phyloP scores from a whole-genome alignment of 2,797 vertebrate species.

The Cossypha caffra region DNA sequence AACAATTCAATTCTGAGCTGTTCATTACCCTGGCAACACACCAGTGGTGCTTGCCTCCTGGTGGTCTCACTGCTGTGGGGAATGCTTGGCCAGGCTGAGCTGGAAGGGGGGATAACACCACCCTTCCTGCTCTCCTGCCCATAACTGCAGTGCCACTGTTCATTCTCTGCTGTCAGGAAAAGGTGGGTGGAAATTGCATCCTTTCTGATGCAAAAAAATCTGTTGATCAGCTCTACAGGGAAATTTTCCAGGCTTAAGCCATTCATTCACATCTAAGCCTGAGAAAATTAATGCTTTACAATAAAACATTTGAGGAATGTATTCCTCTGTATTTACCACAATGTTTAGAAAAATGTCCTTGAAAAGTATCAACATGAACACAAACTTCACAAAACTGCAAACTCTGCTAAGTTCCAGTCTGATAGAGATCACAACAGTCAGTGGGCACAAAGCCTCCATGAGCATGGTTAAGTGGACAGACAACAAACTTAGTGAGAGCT shows the following conservation, averaged over 20 bases:
- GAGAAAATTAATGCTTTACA: not conserved
- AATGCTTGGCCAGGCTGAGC: not conserved
- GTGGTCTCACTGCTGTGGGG: not conserved
- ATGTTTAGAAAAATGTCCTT: not conserved
- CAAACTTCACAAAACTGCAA: not conserved
- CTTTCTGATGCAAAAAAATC: not conserved
- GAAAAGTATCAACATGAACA: not conserved
- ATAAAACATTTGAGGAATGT: constrained; percentile 1
- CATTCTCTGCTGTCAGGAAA: not conserved
- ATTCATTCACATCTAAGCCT: not conserved
- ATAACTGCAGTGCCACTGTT: not conserved
- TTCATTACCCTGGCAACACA: not conserved
- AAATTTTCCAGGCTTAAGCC: not conserved
- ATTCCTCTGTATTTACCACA: not conserved
- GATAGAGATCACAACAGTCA: not conserved
- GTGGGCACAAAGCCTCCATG: not conserved
- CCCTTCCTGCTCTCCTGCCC: not conserved
- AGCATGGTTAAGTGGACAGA: not conserved
- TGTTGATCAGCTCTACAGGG: not conserved
- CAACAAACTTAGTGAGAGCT: not conserved
- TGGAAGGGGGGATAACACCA: not conserved
- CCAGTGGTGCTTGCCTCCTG: not conserved
- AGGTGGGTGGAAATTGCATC: not conserved
- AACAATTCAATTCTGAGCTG: not conserved
- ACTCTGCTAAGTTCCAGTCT: not conserved